Evolutionary conservation across 2,797 vertebrate genomes (phyloP).

Genomic region (Manis pentadactyla): DNA sequence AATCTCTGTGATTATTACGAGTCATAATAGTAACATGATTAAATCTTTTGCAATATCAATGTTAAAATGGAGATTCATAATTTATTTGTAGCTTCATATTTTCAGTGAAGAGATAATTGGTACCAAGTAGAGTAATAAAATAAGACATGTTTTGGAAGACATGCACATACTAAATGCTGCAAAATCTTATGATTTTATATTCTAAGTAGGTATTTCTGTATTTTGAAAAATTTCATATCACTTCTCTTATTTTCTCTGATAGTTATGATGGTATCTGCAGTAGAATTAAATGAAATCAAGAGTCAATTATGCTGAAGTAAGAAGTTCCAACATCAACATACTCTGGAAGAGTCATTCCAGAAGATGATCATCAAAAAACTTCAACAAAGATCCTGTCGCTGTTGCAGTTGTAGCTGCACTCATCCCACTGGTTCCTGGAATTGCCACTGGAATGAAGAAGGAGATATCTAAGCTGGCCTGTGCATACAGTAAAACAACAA

Average conservation of each 20-base stretch:
- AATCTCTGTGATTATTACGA: not conserved
- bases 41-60: not conserved
- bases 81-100: not conserved
- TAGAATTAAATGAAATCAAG: constrained; percentile 20
- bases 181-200: constrained; percentile 44
- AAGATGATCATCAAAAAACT: too few species aligned
- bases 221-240: not conserved
- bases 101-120: not conserved
- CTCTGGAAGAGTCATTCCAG: too few species aligned
- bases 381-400: too few species aligned
- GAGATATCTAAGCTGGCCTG: too few species aligned
- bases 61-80: constrained; percentile 26
- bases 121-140: not conserved
- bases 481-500: too few species aligned
- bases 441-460: too few species aligned
- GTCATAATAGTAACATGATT: not conserved
- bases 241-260: not conserved
- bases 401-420: too few species aligned
- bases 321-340: too few species aligned
- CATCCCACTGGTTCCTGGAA: too few species aligned
- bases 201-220: not conserved
- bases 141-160: not conserved
- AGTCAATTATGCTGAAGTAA: not conserved
- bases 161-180: not conserved
- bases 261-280: not conserved